A percentile compares a stretch with the other conserved stretches of the same genome.
phyloP scores from a whole-genome alignment of 2,888 invertebrate species.

The Heliconius erato region DNA sequence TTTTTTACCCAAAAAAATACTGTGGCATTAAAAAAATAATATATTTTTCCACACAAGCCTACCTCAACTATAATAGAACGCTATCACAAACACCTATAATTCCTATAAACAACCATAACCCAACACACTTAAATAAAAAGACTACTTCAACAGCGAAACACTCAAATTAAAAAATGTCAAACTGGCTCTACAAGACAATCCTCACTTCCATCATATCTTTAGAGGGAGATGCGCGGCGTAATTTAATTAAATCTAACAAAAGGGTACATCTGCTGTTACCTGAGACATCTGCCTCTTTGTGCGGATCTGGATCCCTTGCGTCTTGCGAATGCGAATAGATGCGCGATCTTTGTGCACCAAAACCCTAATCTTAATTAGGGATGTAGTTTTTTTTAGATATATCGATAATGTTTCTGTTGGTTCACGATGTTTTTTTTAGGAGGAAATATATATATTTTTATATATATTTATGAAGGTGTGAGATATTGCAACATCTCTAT shows the following conservation, averaged over 20 bases:
- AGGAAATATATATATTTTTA: neutral
- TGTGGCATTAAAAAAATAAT: no score
- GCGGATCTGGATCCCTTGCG: conserved; percentile 61
- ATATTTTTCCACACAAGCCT: no score
- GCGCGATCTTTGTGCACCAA: conserved; percentile 69
- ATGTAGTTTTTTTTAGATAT: conserved; percentile 52
- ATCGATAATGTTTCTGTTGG: conserved; percentile 44
- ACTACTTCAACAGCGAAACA: neutral
- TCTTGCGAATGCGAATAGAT: conserved; percentile 67
- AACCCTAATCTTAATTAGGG: conserved; percentile 73
- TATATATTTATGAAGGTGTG: no score
- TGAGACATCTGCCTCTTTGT: conserved; percentile 78
- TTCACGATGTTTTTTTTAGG: neutral
- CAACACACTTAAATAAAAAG: neutral
- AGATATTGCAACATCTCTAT: no score
- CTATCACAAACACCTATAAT: neutral
- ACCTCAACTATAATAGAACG: neutral
- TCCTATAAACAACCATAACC: neutral
- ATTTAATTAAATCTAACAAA: conserved; percentile 78
- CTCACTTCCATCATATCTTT: neutral
- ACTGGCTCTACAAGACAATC: conserved; percentile 16
- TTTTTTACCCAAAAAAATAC: no score
- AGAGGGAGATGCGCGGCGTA: conserved; percentile 60
- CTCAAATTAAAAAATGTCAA: conserved; percentile 21
- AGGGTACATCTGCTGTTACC: conserved; percentile 80